Conservation (phyloP, 2,113 vertebrate genomes). For the Cranoglanis bouderius region DNA sequence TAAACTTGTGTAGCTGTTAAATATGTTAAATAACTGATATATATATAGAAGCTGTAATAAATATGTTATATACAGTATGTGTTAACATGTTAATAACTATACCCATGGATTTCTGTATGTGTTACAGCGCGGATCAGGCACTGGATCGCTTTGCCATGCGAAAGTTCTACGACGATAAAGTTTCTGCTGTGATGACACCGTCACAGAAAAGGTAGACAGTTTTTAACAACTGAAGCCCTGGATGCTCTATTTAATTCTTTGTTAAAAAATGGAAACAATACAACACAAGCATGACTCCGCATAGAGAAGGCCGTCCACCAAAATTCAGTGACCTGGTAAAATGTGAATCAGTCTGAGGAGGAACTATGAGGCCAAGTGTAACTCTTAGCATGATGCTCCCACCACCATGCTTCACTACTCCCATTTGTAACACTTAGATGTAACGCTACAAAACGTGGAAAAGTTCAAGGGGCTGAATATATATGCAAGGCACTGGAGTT, state of each 20-base stretch:
- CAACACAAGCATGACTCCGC: neutral
- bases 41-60: neutral
- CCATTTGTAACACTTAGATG: neutral
- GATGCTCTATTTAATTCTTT: neutral
- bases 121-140: constrained; percentile 91
- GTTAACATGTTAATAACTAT: constrained; percentile 31
- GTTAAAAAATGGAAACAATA: neutral
- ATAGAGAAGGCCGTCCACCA: neutral
- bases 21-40: neutral
- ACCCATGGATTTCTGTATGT: constrained; percentile 19
- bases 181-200: constrained; percentile 91
- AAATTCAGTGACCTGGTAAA: neutral
- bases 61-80: constrained; percentile 17
- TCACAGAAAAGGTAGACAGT: constrained; percentile 89
- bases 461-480: neutral
- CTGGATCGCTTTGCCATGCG: constrained; percentile 98
- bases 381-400: neutral
- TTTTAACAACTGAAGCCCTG: neutral
- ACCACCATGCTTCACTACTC: neutral
- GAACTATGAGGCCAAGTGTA: neutral
- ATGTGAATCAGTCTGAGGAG: neutral
- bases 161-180: constrained; percentile 97
- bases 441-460: neutral
- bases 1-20: constrained; percentile 50
- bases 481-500: neutral